These are phyloP conservation scores for Panonychus citri DNA, from an alignment of 1,140 invertebrate species.

Conservation along the genomic window DNA sequence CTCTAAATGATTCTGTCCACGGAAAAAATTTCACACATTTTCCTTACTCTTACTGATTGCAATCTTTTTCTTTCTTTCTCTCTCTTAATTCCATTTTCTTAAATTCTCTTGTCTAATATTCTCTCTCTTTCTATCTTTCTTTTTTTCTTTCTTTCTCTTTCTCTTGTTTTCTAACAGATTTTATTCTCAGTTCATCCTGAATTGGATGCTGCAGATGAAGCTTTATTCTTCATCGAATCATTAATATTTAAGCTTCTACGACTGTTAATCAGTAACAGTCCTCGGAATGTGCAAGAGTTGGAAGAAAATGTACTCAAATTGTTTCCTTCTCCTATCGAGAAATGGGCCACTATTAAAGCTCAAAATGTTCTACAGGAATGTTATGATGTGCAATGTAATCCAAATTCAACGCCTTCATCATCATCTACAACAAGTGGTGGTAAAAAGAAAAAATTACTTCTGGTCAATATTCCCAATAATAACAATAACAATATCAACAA, in stretches of 20 bases:
- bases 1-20: neutral
- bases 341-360: constrained; percentile 70
- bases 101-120: neutral
- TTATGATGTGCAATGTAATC: neutral
- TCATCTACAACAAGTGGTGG: neutral
- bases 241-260: constrained; percentile 64
- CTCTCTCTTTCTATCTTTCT: neutral
- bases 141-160: neutral
- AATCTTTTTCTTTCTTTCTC: no score
- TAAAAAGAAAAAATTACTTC: neutral
- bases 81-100: no score
- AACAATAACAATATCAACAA: constrained; percentile 19
- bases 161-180: no score
- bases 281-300: constrained; percentile 39
- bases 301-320: constrained; percentile 70
- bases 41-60: neutral
- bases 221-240: constrained; percentile 72
- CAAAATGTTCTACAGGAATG: constrained; percentile 56
- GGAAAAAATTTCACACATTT: neutral
- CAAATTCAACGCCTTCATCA: neutral
- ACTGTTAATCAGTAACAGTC: constrained; percentile 31
- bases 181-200: constrained; percentile 51
- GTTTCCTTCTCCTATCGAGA: constrained; percentile 76
- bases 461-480: neutral
- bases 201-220: constrained; percentile 62